These are phyloP conservation scores for Pristionchus fissidentatus DNA, from an alignment of 2,888 invertebrate species.

Conservation along the genomic window DNA sequence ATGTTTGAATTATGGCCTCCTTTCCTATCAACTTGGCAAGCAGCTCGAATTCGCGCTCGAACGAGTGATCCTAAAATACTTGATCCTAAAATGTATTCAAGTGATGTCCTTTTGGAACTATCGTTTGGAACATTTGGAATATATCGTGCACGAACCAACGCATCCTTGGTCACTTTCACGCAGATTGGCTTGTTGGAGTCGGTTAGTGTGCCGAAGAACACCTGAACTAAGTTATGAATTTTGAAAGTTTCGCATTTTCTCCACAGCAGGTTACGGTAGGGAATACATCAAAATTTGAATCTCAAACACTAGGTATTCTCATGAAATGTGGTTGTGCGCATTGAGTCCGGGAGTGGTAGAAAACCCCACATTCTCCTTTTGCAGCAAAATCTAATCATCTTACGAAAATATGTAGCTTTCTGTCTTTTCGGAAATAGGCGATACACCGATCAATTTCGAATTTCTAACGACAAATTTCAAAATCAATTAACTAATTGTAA, in stretches of 20 bases:
- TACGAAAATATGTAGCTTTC: too few species aligned
- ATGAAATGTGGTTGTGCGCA: too few species aligned
- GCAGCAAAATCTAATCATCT: too few species aligned
- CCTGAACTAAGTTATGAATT: not conserved
- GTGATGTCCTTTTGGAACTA: not conserved
- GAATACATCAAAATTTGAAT: too few species aligned
- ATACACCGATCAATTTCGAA: too few species aligned
- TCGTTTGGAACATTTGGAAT: not conserved
- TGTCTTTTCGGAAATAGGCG: too few species aligned
- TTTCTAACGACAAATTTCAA: too few species aligned
- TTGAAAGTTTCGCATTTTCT: not conserved
- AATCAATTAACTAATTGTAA: too few species aligned
- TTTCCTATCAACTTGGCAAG: not conserved
- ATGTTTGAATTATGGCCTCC: not conserved
- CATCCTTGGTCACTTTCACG: slow-evolving; percentile 31
- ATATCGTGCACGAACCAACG: not conserved
- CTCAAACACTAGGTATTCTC: too few species aligned
- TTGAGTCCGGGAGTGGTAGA: too few species aligned
- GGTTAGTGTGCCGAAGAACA: not conserved
- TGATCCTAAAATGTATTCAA: not conserved
- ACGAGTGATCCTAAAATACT: not conserved
- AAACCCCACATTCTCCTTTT: too few species aligned
- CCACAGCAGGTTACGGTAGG: too few species aligned
- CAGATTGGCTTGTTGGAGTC: not conserved
- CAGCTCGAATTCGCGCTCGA: slow-evolving; percentile 6